phyloP scores from a whole-genome alignment of 2,797 vertebrate species.

The Chromobotia macracanthus region DNA sequence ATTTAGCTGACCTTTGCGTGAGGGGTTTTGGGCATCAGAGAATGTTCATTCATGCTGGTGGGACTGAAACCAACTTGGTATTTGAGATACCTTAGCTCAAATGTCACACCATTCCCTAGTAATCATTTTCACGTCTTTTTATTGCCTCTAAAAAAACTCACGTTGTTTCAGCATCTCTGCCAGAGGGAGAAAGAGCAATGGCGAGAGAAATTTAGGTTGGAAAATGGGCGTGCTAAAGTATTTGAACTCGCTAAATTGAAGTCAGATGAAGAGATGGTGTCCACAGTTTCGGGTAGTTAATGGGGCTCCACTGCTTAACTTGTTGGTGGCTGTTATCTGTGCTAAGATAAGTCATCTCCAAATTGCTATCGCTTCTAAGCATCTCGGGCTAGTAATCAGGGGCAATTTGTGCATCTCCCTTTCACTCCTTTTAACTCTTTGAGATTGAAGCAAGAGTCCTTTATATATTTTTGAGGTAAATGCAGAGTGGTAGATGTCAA shows the following conservation, averaged over 20 bases:
- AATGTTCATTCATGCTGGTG: constrained; percentile 20
- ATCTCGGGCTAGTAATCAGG: constrained; percentile 27
- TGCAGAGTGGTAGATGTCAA: constrained; percentile 14
- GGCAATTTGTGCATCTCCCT: constrained; percentile 24
- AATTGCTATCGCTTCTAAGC: constrained; percentile 33
- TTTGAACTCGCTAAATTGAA: constrained; percentile 43
- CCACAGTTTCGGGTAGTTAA: constrained; percentile 25
- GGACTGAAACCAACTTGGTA: constrained; percentile 34
- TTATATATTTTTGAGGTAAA: constrained; percentile 27
- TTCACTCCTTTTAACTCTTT: constrained; percentile 32
- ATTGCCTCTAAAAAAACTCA: constrained; percentile 9
- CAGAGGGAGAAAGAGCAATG: neutral
- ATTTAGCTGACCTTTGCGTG: constrained; percentile 35
- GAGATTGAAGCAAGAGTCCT: constrained; percentile 26
- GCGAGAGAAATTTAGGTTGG: constrained; percentile 24
- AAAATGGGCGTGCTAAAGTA: constrained; percentile 21
- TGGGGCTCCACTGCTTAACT: constrained; percentile 37
- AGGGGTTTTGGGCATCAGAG: constrained; percentile 13
- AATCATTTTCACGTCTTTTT: constrained; percentile 38
- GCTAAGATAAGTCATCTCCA: constrained; percentile 36
- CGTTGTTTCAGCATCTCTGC: constrained; percentile 22
- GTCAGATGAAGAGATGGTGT: constrained; percentile 24
- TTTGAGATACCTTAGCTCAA: constrained; percentile 35
- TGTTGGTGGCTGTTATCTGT: constrained; percentile 39
- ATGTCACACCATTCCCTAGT: constrained; percentile 41